Percentiles rank a stretch among this genome's conserved stretches.
These are phyloP conservation scores for Galerucella nymphaeae DNA, from an alignment of 2,888 invertebrate genomes.

Conservation along the genomic window DNA sequence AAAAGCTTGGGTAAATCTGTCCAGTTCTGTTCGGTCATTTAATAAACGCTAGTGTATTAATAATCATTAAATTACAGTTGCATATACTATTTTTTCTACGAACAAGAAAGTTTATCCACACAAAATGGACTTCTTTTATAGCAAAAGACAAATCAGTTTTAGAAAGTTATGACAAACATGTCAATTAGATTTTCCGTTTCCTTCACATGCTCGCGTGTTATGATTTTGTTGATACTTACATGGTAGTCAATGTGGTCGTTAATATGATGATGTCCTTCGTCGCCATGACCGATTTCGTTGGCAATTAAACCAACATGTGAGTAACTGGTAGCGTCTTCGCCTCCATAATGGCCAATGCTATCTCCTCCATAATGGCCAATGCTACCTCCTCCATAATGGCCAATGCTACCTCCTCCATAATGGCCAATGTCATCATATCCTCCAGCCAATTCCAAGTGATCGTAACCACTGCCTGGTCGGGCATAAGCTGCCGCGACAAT, in stretches of 20 bases:
- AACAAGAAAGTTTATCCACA: neutral
- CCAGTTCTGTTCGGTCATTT: no score
- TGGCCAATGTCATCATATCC: slow-evolving; percentile 46
- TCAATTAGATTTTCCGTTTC: neutral
- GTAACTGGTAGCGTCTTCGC: slow-evolving; percentile 35
- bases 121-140: neutral
- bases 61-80: no score
- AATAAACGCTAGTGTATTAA: no score
- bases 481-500: slow-evolving; percentile 57
- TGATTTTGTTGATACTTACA: slow-evolving; percentile 49
- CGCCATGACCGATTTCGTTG: slow-evolving; percentile 46
- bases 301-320: slow-evolving; percentile 38
- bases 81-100: no score
- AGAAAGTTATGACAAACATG: neutral
- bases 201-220: neutral
- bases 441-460: slow-evolving; percentile 53
- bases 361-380: no score
- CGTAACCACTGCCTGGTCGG: slow-evolving; percentile 58
- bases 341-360: slow-evolving; percentile 44
- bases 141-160: neutral
- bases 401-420: no score
- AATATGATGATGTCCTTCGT: slow-evolving; percentile 45
- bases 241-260: slow-evolving; percentile 59
- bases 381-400: no score
- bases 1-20: no score